Base-by-base conservation (phyloP, 2,888 invertebrate genomes). In the Trachelus tabidus region DNA sequence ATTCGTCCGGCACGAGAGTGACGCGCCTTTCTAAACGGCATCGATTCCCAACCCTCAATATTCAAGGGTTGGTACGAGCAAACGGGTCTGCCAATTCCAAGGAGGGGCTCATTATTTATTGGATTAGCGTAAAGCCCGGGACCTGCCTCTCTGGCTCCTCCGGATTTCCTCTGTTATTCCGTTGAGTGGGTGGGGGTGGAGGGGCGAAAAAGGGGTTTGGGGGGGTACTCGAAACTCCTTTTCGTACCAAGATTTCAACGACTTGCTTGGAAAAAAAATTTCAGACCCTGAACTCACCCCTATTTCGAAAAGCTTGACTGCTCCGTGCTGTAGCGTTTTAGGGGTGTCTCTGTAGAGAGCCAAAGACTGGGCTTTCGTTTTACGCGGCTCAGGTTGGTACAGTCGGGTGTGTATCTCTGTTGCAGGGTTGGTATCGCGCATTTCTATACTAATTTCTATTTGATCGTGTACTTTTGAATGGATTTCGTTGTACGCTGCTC, bases 51-150 rank as follows among this genome's bases (percentile, higher is more conserved):
- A 31, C 31, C 71, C 31, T 71, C 71, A 31, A 71, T 71, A 31
- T 71, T 71, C 31, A 71, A 34, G 33, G 71, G 71, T 30, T 71
- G 6, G 31, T 11, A 4, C 3, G 71, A 71, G 31, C 71, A 31
- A 71, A 71, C 31, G 71, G 71, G 31, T 33, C 71, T 71, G 71
- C 71, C 79, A 80, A 76, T 80, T 74, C 76, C 77, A 73, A 37
- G 75, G 73, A 76, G 77, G 73, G 75, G 33, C 81, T 82, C 80
- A 78, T 83, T 83, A 83, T 82, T 83, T 78, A 82, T 83, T 73
- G 77, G 83, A 82, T 83, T 82, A 83, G 78, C 77, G 80, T 80
- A 80, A 80, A 81, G 12, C 78, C 81, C 82, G 75, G 71, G 73
- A 34, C 68, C 35, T 68, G 77, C 23, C 34, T 34, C 35, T 34